These are phyloP conservation scores for Pseudomyrmex concolor DNA, from an alignment of 1,140 invertebrate genomes.

Conservation along the genomic window DNA sequence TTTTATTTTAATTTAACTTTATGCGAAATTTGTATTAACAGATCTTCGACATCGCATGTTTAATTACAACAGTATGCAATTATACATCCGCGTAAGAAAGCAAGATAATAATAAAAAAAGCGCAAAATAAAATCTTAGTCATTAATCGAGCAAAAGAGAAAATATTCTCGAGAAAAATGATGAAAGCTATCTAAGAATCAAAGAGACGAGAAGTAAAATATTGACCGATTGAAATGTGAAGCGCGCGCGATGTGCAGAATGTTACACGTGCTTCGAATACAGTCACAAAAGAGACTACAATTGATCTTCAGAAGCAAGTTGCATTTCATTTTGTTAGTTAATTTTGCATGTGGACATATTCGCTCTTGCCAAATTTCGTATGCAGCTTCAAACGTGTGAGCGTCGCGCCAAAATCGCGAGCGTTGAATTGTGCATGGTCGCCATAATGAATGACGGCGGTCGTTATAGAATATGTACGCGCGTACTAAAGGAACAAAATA, in stretches of 20 bases:
- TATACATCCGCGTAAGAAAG: no score
- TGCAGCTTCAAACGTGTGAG: slow-evolving; percentile 22
- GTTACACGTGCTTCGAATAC: slow-evolving; percentile 6
- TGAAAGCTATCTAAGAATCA: no score
- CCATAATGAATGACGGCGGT: not conserved
- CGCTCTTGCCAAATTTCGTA: slow-evolving; percentile 22
- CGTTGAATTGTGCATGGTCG: not conserved
- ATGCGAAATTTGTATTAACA: no score
- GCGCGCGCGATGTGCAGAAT: not conserved
- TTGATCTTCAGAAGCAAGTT: slow-evolving; percentile 7
- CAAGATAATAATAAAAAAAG: not conserved
- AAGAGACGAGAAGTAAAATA: not conserved
- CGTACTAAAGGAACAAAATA: not conserved
- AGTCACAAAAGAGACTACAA: slow-evolving; percentile 5
- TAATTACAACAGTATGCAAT: no score
- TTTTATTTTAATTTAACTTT: no score
- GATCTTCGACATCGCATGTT: no score
- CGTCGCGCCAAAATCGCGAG: slow-evolving; percentile 4
- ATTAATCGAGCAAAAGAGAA: not conserved
- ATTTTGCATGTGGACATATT: slow-evolving; percentile 12
- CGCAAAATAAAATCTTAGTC: not conserved
- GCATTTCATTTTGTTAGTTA: slow-evolving; percentile 47
- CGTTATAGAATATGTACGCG: not conserved
- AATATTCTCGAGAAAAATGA: no score
- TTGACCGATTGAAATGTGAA: not conserved